Percentiles rank a stretch among this genome's conserved stretches.
phyloP scores from a whole-genome alignment of 2,888 invertebrate species.

The Pachymerium ferrugineum region DNA sequence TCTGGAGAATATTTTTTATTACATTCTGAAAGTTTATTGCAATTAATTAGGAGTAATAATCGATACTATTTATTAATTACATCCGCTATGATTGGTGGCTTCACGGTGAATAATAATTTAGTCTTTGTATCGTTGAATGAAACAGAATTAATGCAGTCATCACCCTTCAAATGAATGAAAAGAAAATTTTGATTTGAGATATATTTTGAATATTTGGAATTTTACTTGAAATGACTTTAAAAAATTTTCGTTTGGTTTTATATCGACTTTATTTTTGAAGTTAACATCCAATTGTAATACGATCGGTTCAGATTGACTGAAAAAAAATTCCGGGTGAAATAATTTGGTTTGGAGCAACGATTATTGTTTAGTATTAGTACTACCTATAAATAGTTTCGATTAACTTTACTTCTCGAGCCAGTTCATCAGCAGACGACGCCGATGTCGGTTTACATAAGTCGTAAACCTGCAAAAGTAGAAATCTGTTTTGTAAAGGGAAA shows the following conservation, averaged over 20 bases:
- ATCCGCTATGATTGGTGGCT: background rate
- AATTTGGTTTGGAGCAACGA: too few species aligned
- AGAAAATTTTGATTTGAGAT: background rate
- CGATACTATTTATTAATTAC: too few species aligned
- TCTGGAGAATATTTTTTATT: background rate
- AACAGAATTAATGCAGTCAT: background rate
- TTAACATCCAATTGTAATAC: background rate
- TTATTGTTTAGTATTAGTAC: background rate
- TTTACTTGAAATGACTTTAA: background rate
- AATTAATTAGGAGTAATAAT: background rate
- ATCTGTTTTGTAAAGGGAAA: background rate
- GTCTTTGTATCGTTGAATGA: background rate
- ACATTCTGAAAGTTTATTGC: background rate
- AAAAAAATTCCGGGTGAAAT: too few species aligned
- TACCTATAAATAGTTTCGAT: background rate
- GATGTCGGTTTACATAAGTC: background rate
- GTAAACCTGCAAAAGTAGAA: background rate
- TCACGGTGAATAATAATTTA: background rate
- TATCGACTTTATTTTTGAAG: background rate
- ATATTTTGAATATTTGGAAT: background rate
- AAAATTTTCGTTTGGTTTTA: background rate
- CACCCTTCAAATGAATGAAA: background rate
- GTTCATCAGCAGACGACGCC: background rate
- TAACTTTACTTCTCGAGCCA: background rate
- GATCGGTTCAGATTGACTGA: too few species aligned